These are phyloP conservation scores for Crossaster papposus DNA, from an alignment of 53 echinoderm and acorn worm species.

Conservation along the genomic window DNA sequence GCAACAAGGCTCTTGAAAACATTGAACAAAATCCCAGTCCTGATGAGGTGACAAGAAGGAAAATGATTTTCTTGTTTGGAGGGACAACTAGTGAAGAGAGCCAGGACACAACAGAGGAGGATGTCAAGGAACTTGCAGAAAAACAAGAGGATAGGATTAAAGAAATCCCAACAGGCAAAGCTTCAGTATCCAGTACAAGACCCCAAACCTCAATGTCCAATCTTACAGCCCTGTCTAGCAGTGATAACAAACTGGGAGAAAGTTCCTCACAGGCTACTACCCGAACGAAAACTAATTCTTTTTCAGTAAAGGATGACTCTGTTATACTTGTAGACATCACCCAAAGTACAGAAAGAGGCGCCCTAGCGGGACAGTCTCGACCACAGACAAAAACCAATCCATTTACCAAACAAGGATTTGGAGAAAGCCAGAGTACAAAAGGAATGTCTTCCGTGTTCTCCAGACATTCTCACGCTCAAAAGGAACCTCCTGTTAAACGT, in stretches of 20 bases:
- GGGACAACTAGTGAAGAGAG: slow-evolving; percentile 13
- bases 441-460: not conserved
- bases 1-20: not conserved
- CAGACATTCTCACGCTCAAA: not conserved
- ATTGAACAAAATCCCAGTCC: not conserved
- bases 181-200: not conserved
- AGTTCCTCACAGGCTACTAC: too few relatives aligned
- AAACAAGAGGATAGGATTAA: not conserved
- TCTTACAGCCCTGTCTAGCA: not conserved
- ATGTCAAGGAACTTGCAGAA: not conserved
- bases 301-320: slow-evolving; percentile 17
- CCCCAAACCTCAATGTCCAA: not conserved
- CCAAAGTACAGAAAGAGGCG: slow-evolving; percentile 51
- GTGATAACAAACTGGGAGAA: not conserved
- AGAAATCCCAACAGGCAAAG: not conserved
- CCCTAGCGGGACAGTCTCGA: slow-evolving; percentile 29
- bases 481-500: not conserved
- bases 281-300: not conserved
- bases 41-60: not conserved
- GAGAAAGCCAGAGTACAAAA: not conserved
- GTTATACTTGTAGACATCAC: slow-evolving; percentile 53
- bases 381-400: slow-evolving; percentile 23
- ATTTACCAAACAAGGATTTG: not conserved
- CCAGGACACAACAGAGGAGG: slow-evolving; percentile 33
- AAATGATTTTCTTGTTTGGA: slow-evolving; percentile 19